Evolutionary conservation across 2,888 invertebrate genomes (phyloP).

Genomic region (Mesoligia furuncula): DNA sequence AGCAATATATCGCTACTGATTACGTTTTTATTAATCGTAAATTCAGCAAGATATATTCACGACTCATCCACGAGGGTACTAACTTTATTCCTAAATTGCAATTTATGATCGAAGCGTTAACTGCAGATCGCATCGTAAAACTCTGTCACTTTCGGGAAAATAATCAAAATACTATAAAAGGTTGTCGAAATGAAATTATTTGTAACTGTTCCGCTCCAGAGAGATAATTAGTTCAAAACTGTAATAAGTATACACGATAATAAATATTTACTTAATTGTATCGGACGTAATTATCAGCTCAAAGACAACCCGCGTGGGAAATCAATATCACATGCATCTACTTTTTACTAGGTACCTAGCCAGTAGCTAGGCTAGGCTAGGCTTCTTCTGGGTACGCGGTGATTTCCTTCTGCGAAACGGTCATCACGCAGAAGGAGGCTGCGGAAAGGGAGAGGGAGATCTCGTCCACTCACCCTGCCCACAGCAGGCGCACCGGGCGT

Average conservation of each 20-base stretch:
- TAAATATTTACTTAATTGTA: background rate
- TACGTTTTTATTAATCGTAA: constrained; percentile 68
- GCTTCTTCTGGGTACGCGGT: too few species aligned
- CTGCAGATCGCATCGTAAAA: constrained; percentile 63
- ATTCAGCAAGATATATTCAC: constrained; percentile 67
- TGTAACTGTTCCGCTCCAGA: constrained; percentile 31
- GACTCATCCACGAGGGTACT: constrained; percentile 58
- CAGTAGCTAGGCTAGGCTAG: too few species aligned
- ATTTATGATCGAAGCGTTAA: constrained; percentile 69
- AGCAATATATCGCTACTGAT: constrained; percentile 62
- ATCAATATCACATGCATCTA: background rate
- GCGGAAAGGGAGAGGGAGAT: too few species aligned
- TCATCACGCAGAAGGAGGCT: too few species aligned
- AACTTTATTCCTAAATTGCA: constrained; percentile 71
- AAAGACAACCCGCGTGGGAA: background rate
- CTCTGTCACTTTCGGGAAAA: constrained; percentile 60
- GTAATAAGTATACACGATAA: constrained; percentile 4
- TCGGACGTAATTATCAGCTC: background rate
- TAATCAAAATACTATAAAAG: constrained; percentile 63
- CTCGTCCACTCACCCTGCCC: too few species aligned
- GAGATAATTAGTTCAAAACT: constrained; percentile 33
- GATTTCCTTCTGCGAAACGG: too few species aligned
- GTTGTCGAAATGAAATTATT: constrained; percentile 41
- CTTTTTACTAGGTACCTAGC: too few species aligned
- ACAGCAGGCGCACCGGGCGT: too few species aligned